Evolutionary conservation across 1,140 invertebrate species (phyloP).

Genomic region (Cyclargus thomasi): DNA sequence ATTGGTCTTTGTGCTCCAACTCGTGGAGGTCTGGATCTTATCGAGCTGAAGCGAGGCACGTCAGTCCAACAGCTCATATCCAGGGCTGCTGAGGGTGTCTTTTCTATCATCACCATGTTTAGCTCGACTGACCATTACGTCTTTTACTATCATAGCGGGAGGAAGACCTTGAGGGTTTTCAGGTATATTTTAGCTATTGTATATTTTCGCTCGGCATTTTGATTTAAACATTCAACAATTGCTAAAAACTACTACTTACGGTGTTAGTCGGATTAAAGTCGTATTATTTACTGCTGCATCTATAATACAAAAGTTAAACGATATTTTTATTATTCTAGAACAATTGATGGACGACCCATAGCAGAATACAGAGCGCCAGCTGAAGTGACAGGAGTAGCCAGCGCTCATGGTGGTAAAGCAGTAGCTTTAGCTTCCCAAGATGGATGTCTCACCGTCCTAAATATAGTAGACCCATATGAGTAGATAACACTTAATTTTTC

Average conservation of each 20-base stretch:
- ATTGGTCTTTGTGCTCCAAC: slow-evolving; percentile 94
- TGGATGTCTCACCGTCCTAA: slow-evolving; percentile 93
- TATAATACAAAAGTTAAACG: no score
- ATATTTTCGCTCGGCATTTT: neutral
- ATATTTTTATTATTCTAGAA: slow-evolving; percentile 73
- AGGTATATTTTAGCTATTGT: slow-evolving; percentile 73
- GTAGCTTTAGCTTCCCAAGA: slow-evolving; percentile 94
- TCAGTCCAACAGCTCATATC: slow-evolving; percentile 88
- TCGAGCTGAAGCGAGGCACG: slow-evolving; percentile 90
- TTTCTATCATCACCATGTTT: slow-evolving; percentile 95
- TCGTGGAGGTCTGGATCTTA: slow-evolving; percentile 93
- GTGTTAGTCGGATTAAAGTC: no score
- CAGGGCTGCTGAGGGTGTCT: slow-evolving; percentile 96
- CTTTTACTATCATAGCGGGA: slow-evolving; percentile 96
- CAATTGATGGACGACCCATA: slow-evolving; percentile 90
- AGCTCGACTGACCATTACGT: slow-evolving; percentile 96
- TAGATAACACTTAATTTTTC: slow-evolving; percentile 21
- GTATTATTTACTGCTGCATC: no score
- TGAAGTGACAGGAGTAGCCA: slow-evolving; percentile 88
- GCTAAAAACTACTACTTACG: no score
- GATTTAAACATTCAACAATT: neutral
- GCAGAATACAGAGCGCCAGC: slow-evolving; percentile 95
- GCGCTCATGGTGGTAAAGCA: slow-evolving; percentile 79
- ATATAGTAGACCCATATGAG: slow-evolving; percentile 87
- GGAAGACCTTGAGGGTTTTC: slow-evolving; percentile 94